Conservation (phyloP, 2,888 invertebrate species). For the Caenorhabditis afra region DNA sequence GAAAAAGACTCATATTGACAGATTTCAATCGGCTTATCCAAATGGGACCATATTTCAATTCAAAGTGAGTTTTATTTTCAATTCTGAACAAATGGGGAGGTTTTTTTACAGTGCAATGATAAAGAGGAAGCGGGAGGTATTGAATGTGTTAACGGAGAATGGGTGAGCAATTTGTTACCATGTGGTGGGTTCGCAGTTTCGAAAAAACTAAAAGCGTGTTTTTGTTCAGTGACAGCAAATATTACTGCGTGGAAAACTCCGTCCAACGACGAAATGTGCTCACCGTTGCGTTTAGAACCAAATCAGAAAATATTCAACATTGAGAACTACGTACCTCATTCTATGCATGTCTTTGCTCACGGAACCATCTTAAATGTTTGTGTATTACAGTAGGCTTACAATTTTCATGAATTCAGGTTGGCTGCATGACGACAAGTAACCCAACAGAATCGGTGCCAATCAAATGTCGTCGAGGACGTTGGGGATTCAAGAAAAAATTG, state of each 20-base stretch:
- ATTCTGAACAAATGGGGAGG: too few relatives aligned
- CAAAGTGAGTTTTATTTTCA: constrained; percentile 56
- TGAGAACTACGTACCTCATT: constrained; percentile 69
- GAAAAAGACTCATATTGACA: constrained; percentile 62
- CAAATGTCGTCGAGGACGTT: constrained; percentile 74
- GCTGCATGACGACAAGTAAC: constrained; percentile 56
- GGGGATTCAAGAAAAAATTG: constrained; percentile 69
- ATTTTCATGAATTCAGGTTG: too few relatives aligned
- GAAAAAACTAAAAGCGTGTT: background rate
- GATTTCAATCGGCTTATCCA: constrained; percentile 74
- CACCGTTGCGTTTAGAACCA: constrained; percentile 47
- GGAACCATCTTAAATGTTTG: constrained; percentile 70
- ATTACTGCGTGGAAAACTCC: constrained; percentile 48
- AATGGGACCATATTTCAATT: constrained; percentile 79
- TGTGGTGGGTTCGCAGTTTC: constrained; percentile 66
- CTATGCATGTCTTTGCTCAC: constrained; percentile 72
- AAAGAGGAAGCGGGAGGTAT: constrained; percentile 75
- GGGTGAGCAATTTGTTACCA: constrained; percentile 74
- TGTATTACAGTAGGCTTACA: too few relatives aligned
- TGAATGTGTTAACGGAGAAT: constrained; percentile 78
- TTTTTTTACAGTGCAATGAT: constrained; percentile 61
- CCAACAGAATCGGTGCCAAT: constrained; percentile 59
- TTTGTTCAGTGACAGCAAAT: constrained; percentile 52
- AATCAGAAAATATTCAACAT: constrained; percentile 68
- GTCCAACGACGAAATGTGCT: constrained; percentile 65